A percentile compares a stretch with the other conserved stretches of the same genome.
These are phyloP conservation scores for Bombylius discolor DNA, from an alignment of 2,888 invertebrate species.

Conservation along the genomic window DNA sequence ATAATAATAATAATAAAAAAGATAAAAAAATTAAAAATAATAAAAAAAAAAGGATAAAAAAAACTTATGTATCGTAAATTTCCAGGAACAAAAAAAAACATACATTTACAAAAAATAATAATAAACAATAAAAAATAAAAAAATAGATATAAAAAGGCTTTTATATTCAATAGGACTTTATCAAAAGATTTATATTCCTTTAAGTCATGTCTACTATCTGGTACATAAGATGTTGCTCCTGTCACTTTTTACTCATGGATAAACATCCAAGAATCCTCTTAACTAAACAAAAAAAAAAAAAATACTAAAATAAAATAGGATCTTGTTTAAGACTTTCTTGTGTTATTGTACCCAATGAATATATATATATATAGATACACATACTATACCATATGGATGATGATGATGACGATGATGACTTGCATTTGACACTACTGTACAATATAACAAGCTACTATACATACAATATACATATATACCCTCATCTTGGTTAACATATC, in stretches of 20 bases:
- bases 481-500: background rate
- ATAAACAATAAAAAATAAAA: too few relatives aligned
- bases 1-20: too few relatives aligned
- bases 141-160: background rate
- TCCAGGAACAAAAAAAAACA: too few relatives aligned
- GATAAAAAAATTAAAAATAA: too few relatives aligned
- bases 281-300: too few relatives aligned
- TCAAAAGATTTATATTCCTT: constrained; percentile 5
- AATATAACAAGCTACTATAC: too few relatives aligned
- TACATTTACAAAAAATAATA: too few relatives aligned
- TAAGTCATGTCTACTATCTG: constrained; percentile 2
- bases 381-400: too few relatives aligned
- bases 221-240: background rate
- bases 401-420: background rate
- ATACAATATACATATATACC: background rate
- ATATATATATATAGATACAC: background rate
- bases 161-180: constrained; percentile 4
- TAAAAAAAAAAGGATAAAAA: too few relatives aligned
- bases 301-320: background rate
- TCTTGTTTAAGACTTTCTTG: background rate
- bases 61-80: too few relatives aligned
- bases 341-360: background rate
- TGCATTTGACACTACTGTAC: background rate
- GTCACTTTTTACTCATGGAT: constrained; percentile 2
- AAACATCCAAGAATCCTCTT: background rate